phyloP scores from a whole-genome alignment of 2,888 invertebrate genomes.

The Ferrisia virgata region DNA sequence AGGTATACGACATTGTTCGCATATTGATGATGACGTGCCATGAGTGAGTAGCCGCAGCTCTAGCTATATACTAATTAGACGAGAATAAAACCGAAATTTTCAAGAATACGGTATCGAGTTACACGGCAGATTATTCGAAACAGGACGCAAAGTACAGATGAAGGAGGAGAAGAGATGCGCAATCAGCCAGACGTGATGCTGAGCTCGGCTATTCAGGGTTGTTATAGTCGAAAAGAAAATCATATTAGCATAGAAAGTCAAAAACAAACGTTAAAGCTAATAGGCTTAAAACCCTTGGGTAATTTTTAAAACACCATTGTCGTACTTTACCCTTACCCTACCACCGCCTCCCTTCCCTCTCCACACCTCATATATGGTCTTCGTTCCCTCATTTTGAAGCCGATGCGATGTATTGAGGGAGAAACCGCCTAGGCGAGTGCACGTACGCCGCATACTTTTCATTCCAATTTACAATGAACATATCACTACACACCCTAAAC shows the following conservation, averaged over 20 bases:
- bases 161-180: too few relatives aligned
- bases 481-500: slow-evolving; percentile 15
- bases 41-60: too few relatives aligned
- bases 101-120: too few relatives aligned
- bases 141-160: too few relatives aligned
- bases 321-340: neutral
- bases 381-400: too few relatives aligned
- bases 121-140: neutral
- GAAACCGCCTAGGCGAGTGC: neutral
- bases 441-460: slow-evolving; percentile 14
- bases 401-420: neutral
- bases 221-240: neutral
- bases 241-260: neutral
- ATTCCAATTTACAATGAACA: slow-evolving; percentile 17
- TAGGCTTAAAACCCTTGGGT: slow-evolving; percentile 3
- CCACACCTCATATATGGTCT: too few relatives aligned
- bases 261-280: slow-evolving; percentile 11
- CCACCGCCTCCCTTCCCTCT: too few relatives aligned
- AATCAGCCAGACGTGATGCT: too few relatives aligned
- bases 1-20: neutral
- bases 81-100: too few relatives aligned
- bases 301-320: neutral
- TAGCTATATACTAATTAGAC: too few relatives aligned
- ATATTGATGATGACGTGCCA: neutral
- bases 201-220: too few relatives aligned